These are phyloP conservation scores for Rosalia funebris DNA, from an alignment of 2,888 invertebrate species.

Conservation along the genomic window DNA sequence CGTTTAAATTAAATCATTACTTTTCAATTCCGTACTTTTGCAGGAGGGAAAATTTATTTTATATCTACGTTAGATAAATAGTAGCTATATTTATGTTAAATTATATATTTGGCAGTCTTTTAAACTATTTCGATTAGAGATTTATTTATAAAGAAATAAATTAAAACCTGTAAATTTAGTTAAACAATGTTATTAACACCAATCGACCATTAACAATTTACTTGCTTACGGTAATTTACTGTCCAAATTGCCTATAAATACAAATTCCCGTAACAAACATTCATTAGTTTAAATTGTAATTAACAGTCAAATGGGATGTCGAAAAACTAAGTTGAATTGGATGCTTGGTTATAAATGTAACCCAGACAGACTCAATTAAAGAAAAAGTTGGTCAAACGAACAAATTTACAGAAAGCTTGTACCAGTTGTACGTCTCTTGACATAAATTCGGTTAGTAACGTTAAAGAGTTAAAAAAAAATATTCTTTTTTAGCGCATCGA, in stretches of 20 bases:
- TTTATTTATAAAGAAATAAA: too few relatives aligned
- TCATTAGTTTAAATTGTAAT: neutral
- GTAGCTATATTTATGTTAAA: too few relatives aligned
- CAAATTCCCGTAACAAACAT: neutral
- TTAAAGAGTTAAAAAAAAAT: too few relatives aligned
- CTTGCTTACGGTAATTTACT: neutral
- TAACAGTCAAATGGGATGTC: neutral
- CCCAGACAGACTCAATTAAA: neutral
- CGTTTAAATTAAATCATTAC: too few relatives aligned
- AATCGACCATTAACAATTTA: neutral
- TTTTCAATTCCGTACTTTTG: too few relatives aligned
- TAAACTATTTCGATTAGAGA: too few relatives aligned
- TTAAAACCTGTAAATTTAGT: neutral
- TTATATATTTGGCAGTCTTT: too few relatives aligned
- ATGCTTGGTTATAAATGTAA: neutral
- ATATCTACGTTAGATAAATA: too few relatives aligned
- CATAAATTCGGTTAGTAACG: neutral
- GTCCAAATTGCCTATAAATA: neutral
- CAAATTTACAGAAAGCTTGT: neutral
- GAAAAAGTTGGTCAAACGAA: neutral
- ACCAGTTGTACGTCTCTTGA: neutral
- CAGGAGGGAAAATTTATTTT: too few relatives aligned
- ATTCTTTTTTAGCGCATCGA: too few relatives aligned
- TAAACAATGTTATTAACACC: neutral
- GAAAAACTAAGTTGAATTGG: neutral